Percentiles rank a stretch among this genome's conserved stretches.
Conservation (phyloP, 2,797 vertebrate species). For the Acanthurus leucopareius region DNA sequence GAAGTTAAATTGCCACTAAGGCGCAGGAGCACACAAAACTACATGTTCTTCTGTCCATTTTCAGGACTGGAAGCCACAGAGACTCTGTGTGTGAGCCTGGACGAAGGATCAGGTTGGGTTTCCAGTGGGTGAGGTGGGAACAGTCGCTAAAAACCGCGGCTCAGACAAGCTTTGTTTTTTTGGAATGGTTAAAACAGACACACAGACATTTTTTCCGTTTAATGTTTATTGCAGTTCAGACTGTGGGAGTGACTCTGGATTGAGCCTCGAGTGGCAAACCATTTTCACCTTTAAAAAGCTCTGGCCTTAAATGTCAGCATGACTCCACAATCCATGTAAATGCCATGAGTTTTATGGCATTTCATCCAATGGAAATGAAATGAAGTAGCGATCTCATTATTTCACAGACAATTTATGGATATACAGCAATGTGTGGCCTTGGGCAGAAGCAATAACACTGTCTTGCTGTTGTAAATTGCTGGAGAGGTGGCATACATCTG, state of each 20-base stretch:
- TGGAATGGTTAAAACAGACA: conserved; percentile 62
- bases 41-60: conserved; percentile 16
- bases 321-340: conserved; percentile 47
- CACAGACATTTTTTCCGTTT: conserved; percentile 56
- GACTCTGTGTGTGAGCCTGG: conserved; percentile 29
- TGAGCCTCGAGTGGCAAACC: conserved; percentile 47
- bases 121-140: conserved; percentile 72
- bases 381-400: conserved; percentile 40
- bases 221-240: conserved; percentile 57
- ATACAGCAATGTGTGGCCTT: conserved; percentile 34
- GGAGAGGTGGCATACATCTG: conserved; percentile 19
- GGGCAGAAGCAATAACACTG: conserved; percentile 35
- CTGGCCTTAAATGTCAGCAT: conserved; percentile 48
- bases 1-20: conserved; percentile 15
- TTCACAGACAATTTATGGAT: conserved; percentile 55
- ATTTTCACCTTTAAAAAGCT: conserved; percentile 56
- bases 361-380: conserved; percentile 48
- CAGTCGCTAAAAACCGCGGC: conserved; percentile 63
- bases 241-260: conserved; percentile 52
- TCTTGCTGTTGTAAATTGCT: conserved; percentile 48
- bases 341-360: conserved; percentile 52
- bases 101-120: conserved; percentile 55
- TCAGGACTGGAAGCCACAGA: conserved; percentile 27
- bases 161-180: conserved; percentile 66
- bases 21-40: conserved; percentile 20